A percentile compares a stretch with the other conserved stretches of the same genome.
These are phyloP conservation scores for Pseudolaguvia tuberculata DNA, from an alignment of 2,113 vertebrate genomes.

Conservation along the genomic window DNA sequence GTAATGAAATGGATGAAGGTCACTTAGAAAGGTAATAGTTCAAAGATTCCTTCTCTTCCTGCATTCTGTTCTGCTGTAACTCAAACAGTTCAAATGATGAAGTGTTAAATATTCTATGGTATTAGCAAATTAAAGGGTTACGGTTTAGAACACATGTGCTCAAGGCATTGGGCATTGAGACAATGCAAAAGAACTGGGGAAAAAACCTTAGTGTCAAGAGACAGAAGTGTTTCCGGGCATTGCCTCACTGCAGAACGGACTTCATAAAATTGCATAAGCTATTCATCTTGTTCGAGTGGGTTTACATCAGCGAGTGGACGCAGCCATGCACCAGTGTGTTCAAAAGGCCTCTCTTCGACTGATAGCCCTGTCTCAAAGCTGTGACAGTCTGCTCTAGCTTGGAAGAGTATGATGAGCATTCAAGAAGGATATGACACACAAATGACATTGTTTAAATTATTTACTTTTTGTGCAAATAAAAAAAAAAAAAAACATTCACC, in stretches of 20 bases:
- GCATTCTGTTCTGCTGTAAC: not conserved
- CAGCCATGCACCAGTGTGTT: conserved; percentile 23
- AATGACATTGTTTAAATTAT: conserved; percentile 46
- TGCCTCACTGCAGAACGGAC: conserved; percentile 36
- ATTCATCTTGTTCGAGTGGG: conserved; percentile 47
- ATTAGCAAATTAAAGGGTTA: conserved; percentile 37
- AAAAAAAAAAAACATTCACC: conserved; percentile 14
- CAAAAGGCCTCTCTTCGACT: conserved; percentile 27
- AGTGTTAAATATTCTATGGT: conserved; percentile 26
- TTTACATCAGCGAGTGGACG: conserved; percentile 43
- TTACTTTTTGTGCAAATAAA: conserved; percentile 27
- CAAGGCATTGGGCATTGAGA: conserved; percentile 19
- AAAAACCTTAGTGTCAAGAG: conserved; percentile 49
- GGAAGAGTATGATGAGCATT: conserved; percentile 27
- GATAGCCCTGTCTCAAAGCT: conserved; percentile 29
- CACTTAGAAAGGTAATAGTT: not conserved
- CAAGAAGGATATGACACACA: conserved; percentile 24
- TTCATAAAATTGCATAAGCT: conserved; percentile 49
- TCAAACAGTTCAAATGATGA: conserved; percentile 34
- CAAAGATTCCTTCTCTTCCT: not conserved
- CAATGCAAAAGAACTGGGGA: conserved; percentile 42
- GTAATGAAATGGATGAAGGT: not conserved
- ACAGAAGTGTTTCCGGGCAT: conserved; percentile 49
- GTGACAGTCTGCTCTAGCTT: conserved; percentile 20
- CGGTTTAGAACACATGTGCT: not conserved